phyloP scores from a whole-genome alignment of 2,888 invertebrate species.

The Empis livida region DNA sequence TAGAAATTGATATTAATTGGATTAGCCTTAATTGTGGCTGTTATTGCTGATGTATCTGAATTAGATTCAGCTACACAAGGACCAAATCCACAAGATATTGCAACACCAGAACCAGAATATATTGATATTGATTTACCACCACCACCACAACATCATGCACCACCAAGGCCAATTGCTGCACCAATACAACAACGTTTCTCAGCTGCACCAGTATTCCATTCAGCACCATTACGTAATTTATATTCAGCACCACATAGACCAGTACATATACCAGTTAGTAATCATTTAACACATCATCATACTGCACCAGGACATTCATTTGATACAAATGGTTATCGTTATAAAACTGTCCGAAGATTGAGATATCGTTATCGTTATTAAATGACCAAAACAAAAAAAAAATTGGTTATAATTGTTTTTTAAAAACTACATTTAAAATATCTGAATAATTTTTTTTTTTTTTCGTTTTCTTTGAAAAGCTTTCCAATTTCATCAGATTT shows the following conservation, averaged over 20 bases:
- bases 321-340: background rate
- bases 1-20: background rate
- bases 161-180: constrained; percentile 12
- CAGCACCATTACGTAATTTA: background rate
- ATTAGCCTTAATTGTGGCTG: constrained; percentile 23
- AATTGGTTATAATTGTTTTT: too few relatives aligned
- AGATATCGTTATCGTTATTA: background rate
- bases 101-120: constrained; percentile 33
- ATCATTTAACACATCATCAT: background rate
- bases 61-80: constrained; percentile 32
- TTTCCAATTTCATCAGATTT: too few relatives aligned
- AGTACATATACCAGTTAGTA: background rate
- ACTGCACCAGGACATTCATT: background rate
- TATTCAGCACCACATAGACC: background rate
- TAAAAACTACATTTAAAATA: too few relatives aligned
- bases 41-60: constrained; percentile 15
- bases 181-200: background rate
- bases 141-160: constrained; percentile 17
- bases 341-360: background rate
- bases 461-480: too few relatives aligned
- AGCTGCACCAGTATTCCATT: background rate
- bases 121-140: constrained; percentile 31
- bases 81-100: constrained; percentile 34
- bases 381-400: background rate
- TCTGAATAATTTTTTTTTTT: too few relatives aligned